Base-by-base conservation (phyloP, 1,140 invertebrate genomes). In the Dendroctonus valens region DNA sequence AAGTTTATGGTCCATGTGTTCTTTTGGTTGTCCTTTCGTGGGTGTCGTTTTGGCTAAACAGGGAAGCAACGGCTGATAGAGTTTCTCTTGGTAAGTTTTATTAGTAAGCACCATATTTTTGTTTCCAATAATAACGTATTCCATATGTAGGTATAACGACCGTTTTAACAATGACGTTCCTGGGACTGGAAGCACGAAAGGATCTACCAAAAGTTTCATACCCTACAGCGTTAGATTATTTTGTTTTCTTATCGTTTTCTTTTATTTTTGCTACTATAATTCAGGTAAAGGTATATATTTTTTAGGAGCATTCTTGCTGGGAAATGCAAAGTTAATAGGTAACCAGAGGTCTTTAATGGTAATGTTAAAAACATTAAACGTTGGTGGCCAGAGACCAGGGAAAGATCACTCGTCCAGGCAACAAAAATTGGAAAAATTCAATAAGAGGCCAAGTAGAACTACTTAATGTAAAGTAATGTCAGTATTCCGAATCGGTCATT, bases 21-120 rank as follows among this genome's bases (percentile, higher is more conserved):
- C 82, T 96, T 48, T 83, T 95, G 5, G 92, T 94, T 3, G 89
- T 93, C 5, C 81, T 95, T 0, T 93, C 91, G 0, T 96, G 92
- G 92, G 91, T 96, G 0, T 92, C 91, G 7, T 95, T 96, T 74
- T 96, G 91, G 91, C 83, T 95, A 41, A 94, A 94, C 77, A 79
- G 92, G 55, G 92, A 95, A 79, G 93, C 93, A 2, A 94, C 92
- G 0, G 89, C 91, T 0, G 92, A 94, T 79, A 80, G 93, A 69
- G 89, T 94, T 0, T 91, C 90, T 0, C 79, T 95, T 5, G 92
- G 90, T 91, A 83, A 83, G 59, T 26, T 26, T 26, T 26, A 26
- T 26, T 26, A 26, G 26, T 26, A 26, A 26, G 1, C 26, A 2
- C 26, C 26, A 3, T 26, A 26, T 26, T 26, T 26, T 26, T 26